Base-by-base conservation (phyloP, 2,797 vertebrate genomes). In the Anolis apletophallus region DNA sequence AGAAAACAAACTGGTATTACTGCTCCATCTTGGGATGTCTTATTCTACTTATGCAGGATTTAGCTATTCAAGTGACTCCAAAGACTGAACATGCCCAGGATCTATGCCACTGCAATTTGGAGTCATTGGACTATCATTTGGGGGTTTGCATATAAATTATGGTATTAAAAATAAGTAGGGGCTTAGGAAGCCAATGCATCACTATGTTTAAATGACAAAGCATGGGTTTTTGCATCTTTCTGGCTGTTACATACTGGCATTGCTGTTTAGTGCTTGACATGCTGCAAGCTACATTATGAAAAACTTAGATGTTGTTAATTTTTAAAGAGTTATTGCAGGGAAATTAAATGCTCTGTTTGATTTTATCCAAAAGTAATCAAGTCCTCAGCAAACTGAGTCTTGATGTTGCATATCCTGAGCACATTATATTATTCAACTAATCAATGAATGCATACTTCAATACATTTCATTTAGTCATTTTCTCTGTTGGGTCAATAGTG, bases 151-250 rank as follows among this genome's bases (percentile, higher is more conserved):
- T 91, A 93, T 87, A 94, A 95, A 94, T 93, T 84, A 90, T 91
- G 89, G 86, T 94, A 81, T 93, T 89, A 93, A 93, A 91, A 93
- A 93, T 93, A 94, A 93, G 67, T 85, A 90, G 71, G 77, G 36
- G 34, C 88, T 90, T 85, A 54, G 93, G 82, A 89, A 91, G 87
- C 79, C 90, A 52, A 87, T 1, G 54, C 14, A 92, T 90, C 88
- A 82, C 92, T 92, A 88, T 81, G 87, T 81, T 85, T 87, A 85
- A 89, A 87, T 88, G 73, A 91, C 84, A 91, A 61, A 85, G 89
- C 85, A 91, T 2, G 75, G 68, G 88, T 89, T 91, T 87, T 5
- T 46, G 26, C 5, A 34, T 82, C 59, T 59, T 69, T 17, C 67
- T 61, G 87, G 72, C 54, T 89, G 89, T 72, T 83, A 85, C 85